Conservation (phyloP, 2,888 invertebrate species). For the Trichopoda pennipes region DNA sequence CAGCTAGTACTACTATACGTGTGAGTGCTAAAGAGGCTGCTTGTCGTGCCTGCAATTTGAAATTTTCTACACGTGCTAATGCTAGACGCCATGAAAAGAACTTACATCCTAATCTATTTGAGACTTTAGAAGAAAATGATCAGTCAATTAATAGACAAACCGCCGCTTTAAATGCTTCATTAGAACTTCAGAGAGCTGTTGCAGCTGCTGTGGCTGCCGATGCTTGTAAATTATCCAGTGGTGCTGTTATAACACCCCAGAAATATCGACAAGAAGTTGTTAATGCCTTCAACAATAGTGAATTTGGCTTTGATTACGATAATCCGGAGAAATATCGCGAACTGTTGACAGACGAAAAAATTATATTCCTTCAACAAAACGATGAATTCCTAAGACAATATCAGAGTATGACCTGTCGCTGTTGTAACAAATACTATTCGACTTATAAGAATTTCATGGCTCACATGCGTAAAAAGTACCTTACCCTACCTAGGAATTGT, state of each 20-base stretch:
- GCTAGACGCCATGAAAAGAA: conserved; percentile 81
- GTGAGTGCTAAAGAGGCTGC: conserved; percentile 77
- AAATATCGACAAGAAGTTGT: conserved; percentile 76
- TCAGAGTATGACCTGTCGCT: conserved; percentile 80
- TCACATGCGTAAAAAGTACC: conserved; percentile 81
- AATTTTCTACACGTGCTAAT: conserved; percentile 81
- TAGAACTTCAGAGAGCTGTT: conserved; percentile 76
- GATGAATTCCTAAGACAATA: conserved; percentile 80
- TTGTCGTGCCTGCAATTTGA: conserved; percentile 80
- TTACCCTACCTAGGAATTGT: conserved; percentile 78
- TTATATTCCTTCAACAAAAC: conserved; percentile 79
- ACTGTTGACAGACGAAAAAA: conserved; percentile 78
- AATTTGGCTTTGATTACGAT: conserved; percentile 79
- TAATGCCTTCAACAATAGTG: conserved; percentile 76
- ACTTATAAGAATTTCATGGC: conserved; percentile 81
- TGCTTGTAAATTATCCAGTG: conserved; percentile 73
- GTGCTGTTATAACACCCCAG: conserved; percentile 74
- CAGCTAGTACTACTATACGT: conserved; percentile 69
- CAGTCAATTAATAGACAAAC: conserved; percentile 76
- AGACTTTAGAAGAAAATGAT: conserved; percentile 74
- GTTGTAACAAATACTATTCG: conserved; percentile 79
- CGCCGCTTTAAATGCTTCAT: conserved; percentile 75
- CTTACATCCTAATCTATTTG: conserved; percentile 79
- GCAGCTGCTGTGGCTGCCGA: conserved; percentile 74
- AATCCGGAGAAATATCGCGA: conserved; percentile 80